Evolutionary conservation across 2,888 invertebrate genomes (phyloP).

Genomic region (Eristalis pertinax): DNA sequence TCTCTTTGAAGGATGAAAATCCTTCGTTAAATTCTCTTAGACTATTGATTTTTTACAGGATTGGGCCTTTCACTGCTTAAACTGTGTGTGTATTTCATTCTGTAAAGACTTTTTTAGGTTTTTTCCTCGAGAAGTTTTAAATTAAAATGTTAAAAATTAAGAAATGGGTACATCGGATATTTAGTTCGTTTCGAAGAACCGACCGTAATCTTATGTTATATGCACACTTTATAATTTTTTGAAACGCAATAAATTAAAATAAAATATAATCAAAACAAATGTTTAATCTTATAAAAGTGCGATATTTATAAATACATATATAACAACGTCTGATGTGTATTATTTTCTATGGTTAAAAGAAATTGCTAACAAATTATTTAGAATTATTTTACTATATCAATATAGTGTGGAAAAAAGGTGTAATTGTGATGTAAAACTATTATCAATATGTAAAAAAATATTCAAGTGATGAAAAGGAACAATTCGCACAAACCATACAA

Average conservation of each 20-base stretch:
- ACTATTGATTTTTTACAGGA: conserved; percentile 67
- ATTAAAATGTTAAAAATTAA: conserved; percentile 60
- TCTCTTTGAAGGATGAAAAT: conserved; percentile 50
- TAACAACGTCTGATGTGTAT: conserved; percentile 34
- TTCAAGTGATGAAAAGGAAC: conserved; percentile 36
- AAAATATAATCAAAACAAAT: conserved; percentile 58
- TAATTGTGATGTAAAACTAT: conserved; percentile 52
- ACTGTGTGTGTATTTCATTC: conserved; percentile 68
- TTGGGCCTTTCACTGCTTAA: conserved; percentile 61
- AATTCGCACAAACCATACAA: conserved; percentile 35
- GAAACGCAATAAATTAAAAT: conserved; percentile 49
- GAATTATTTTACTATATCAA: conserved; percentile 20
- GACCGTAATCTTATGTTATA: conserved; percentile 47
- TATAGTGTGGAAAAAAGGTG: conserved; percentile 20
- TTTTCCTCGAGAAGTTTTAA: conserved; percentile 56
- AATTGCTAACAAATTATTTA: conserved; percentile 22
- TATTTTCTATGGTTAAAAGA: conserved; percentile 39
- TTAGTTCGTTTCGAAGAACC: conserved; percentile 42
- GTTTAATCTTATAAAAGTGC: conserved; percentile 34
- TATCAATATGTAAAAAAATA: conserved; percentile 40
- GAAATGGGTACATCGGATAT: conserved; percentile 60
- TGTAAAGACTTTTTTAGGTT: conserved; percentile 60
- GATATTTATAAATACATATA: conserved; percentile 45
- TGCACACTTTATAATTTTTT: conserved; percentile 40
- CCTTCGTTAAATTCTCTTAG: conserved; percentile 69